Evolutionary conservation across 2,888 invertebrate species (phyloP), one percentile per base, ranked within the genome.

Genomic region (Matsumyia berberina): DNA sequence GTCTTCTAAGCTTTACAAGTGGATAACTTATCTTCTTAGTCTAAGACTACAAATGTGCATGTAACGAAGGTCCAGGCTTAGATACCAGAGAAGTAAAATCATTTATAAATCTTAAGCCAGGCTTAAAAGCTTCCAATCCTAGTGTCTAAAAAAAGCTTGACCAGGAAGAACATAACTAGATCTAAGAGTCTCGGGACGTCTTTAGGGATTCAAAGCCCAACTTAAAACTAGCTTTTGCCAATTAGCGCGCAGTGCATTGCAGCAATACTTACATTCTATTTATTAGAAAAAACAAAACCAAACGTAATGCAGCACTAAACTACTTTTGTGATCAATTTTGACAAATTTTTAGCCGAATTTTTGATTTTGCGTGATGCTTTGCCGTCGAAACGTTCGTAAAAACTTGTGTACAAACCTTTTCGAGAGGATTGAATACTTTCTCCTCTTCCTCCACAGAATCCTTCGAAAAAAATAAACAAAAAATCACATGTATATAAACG

Each of bases 401-500:
- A 15, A 24, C 46, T 19, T 42, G 53, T 79, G 62, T 90, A 91
- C 91, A 92, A 94, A 96, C 96, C 94, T 96, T 96, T 92, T 96
- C 96, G 87, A 96, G 94, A 87, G 96, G 96, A 87, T 96, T 95
- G 92, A 96, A 95, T 86, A 95, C 93, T 91, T 94, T 94, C 90
- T 94, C 95, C 88, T 96, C 96, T 88, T 94, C 95, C 89, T 96
- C 96, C 70, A 90, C 90, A 87, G 90, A 88, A 87, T 90, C 90
- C 88, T 90, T 90, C 79, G 73, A 70, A 72, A 72, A 64, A 73
- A 62, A 44, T 37, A 44, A 19, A 69, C 78, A 39, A 64, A 82
- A 88, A 86, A 83, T 78, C 82, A 87, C 87, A 72, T 24, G 24
- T 81, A 86, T 81, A 86, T 58, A 83, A 88, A 87, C 77, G 86